Evolutionary conservation across 30 jellyfish, hydroid and myxozoan species (phyloP).

Genomic region (Turritopsis dohrnii): DNA sequence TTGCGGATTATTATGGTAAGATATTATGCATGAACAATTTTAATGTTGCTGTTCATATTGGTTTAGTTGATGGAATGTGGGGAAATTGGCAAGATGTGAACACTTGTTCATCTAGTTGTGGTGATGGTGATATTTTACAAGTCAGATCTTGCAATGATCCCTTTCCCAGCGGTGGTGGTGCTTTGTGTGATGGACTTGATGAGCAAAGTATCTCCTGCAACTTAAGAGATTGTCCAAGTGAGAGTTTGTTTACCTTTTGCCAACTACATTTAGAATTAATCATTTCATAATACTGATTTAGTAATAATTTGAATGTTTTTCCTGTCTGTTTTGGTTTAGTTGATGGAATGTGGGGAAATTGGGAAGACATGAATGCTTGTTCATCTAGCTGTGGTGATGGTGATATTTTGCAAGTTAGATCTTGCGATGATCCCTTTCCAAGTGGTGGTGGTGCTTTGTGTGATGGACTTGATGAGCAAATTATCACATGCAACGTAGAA

Average conservation of each 20-base stretch:
- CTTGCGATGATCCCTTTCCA: slow-evolving; percentile 5
- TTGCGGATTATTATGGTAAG: too few species aligned
- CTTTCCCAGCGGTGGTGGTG: background rate
- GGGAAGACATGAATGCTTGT: background rate
- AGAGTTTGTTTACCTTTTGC: background rate
- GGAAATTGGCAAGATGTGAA: background rate
- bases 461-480: background rate
- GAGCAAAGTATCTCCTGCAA: background rate
- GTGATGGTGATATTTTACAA: background rate
- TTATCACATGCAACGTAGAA: background rate
- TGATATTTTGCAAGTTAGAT: background rate
- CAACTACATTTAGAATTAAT: background rate
- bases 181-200: background rate
- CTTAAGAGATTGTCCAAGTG: background rate
- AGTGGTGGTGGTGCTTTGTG: background rate
- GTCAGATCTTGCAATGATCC: background rate
- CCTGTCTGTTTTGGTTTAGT: background rate
- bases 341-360: background rate
- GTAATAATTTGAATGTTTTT: background rate
- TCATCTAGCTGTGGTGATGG: background rate
- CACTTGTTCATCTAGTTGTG: background rate
- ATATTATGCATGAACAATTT: too few species aligned
- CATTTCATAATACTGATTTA: background rate
- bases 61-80: background rate
- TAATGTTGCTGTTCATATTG: background rate